A percentile compares a stretch with the other conserved stretches of the same genome.
These are phyloP conservation scores for Vombatus ursinus DNA, from an alignment of 2,113 vertebrate species.

Conservation along the genomic window DNA sequence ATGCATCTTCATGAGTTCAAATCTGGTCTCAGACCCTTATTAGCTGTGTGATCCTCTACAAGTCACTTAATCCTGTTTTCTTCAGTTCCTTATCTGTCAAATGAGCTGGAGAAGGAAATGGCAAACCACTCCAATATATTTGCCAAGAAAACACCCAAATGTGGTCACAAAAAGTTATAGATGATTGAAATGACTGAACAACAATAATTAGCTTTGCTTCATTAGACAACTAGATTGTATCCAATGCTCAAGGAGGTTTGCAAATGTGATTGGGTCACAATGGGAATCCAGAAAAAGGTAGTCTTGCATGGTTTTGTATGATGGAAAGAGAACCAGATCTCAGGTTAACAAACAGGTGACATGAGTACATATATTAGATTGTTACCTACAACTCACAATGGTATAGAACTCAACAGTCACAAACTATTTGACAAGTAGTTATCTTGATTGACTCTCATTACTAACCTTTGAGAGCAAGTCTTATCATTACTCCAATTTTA, in stretches of 20 bases:
- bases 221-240: neutral
- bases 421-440: too few relatives aligned
- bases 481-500: too few relatives aligned
- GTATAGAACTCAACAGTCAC: too few relatives aligned
- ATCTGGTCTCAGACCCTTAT: too few relatives aligned
- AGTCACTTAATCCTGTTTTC: neutral
- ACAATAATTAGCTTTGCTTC: neutral
- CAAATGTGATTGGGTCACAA: neutral
- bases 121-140: neutral
- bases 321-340: neutral
- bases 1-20: neutral
- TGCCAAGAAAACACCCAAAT: neutral
- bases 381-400: too few relatives aligned
- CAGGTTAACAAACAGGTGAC: too few relatives aligned
- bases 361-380: too few relatives aligned
- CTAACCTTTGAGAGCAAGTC: too few relatives aligned
- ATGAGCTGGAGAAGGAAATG: neutral
- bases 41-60: neutral
- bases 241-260: neutral
- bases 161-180: neutral
- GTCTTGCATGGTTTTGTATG: too few relatives aligned
- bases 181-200: neutral
- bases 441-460: too few relatives aligned
- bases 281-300: neutral
- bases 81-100: neutral